Percentiles rank a stretch among this genome's conserved stretches.
Evolutionary conservation across 2,797 vertebrate species (phyloP).

Genomic region (Hemibagrus guttatus): DNA sequence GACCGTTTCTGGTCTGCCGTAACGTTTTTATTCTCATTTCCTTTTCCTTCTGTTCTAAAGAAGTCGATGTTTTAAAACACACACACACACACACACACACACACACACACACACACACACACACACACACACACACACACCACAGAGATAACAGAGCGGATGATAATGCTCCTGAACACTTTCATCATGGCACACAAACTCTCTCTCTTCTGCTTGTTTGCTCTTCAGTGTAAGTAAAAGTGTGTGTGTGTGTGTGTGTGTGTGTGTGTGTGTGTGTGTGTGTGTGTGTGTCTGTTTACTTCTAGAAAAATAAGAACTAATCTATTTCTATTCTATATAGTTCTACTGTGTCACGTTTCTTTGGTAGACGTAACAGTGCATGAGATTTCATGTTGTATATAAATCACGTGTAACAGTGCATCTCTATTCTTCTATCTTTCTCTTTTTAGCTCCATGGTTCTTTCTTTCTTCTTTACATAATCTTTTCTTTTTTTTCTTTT

Average conservation of each 20-base stretch:
- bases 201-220: conserved; percentile 16
- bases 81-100: conserved; percentile 5
- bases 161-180: neutral
- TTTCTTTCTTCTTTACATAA: neutral
- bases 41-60: no score
- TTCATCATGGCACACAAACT: neutral
- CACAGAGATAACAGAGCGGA: neutral
- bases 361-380: no score
- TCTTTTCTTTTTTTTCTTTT: neutral
- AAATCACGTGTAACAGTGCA: neutral
- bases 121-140: neutral
- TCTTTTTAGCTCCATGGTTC: neutral
- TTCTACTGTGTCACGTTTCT: neutral
- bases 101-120: conserved; percentile 4
- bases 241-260: neutral
- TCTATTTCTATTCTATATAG: neutral
- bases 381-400: neutral
- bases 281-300: conserved; percentile 9
- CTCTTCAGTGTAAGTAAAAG: conserved; percentile 25
- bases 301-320: no score
- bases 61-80: neutral
- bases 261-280: conserved; percentile 12
- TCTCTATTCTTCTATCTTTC: neutral
- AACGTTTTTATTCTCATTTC: no score
- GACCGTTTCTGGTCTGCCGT: no score